Conservation (phyloP, 2,888 invertebrate genomes). For the Tiphia femorata region DNA sequence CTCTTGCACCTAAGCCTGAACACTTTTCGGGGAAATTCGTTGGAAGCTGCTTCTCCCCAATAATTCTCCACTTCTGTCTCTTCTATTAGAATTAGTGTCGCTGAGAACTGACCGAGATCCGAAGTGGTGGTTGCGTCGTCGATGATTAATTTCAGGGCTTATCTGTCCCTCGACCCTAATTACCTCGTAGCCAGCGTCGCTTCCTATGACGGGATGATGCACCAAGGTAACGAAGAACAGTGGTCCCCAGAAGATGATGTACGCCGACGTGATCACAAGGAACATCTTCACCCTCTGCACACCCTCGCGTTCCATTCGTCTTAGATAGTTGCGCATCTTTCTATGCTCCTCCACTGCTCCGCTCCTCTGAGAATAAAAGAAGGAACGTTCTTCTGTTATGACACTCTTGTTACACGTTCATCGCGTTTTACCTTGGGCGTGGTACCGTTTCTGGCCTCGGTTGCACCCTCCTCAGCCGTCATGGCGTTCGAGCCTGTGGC, state of each 20-base stretch:
- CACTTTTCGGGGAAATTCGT: no score
- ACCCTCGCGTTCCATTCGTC: conserved; percentile 84
- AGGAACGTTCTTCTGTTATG: no score
- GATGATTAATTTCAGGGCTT: no score
- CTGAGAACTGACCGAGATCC: no score
- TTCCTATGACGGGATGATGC: conserved; percentile 81
- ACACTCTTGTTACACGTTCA: no score
- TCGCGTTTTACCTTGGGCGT: conserved; percentile 56
- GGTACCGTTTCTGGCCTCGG: conserved; percentile 50
- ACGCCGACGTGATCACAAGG: conserved; percentile 85
- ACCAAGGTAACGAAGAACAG: conserved; percentile 87
- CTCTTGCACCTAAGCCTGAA: no score
- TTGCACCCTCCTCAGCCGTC: conserved; percentile 40
- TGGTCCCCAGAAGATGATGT: conserved; percentile 92
- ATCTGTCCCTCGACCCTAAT: neutral
- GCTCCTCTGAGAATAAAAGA: conserved; percentile 68
- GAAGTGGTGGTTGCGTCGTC: no score
- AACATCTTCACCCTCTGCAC: conserved; percentile 88
- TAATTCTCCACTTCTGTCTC: no score
- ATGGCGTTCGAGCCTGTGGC: conserved; percentile 54
- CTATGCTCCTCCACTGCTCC: conserved; percentile 78
- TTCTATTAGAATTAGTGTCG: no score
- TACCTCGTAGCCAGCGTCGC: conserved; percentile 83
- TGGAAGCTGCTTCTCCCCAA: no score
- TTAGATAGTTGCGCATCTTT: conserved; percentile 82